phyloP scores from a whole-genome alignment of 2,113 vertebrate species.

The Rafetus swinhoei region DNA sequence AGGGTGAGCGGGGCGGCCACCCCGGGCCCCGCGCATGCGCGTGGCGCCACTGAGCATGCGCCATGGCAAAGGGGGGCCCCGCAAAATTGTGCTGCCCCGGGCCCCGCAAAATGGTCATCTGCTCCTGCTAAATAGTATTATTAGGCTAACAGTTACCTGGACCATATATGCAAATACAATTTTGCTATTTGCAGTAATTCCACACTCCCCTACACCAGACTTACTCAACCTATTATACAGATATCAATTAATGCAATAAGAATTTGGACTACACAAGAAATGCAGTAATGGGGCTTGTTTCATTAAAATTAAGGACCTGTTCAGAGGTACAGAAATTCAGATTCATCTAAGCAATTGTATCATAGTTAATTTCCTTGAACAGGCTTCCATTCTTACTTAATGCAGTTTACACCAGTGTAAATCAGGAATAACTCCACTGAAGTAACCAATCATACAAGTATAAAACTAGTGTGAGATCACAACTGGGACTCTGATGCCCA shows the following conservation, averaged over 20 bases:
- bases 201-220: not conserved
- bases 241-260: not conserved
- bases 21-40: too few relatives aligned
- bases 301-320: not conserved
- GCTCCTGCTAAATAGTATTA: not conserved
- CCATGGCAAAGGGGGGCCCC: too few relatives aligned
- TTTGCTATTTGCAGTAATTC: not conserved
- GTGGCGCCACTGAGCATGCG: too few relatives aligned
- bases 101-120: too few relatives aligned
- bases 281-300: not conserved
- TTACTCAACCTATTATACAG: not conserved
- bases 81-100: too few relatives aligned
- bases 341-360: not conserved
- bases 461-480: not conserved
- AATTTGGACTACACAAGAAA: not conserved
- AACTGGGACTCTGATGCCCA: not conserved
- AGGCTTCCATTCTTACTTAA: not conserved
- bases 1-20: too few relatives aligned
- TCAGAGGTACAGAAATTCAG: not conserved
- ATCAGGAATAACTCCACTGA: not conserved
- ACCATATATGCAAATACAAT: not conserved
- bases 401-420: not conserved
- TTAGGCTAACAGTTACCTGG: not conserved
- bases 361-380: not conserved
- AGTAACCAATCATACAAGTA: not conserved